Conservation (phyloP, 1,140 invertebrate species). For the Pseudomyrmex pallidus region DNA sequence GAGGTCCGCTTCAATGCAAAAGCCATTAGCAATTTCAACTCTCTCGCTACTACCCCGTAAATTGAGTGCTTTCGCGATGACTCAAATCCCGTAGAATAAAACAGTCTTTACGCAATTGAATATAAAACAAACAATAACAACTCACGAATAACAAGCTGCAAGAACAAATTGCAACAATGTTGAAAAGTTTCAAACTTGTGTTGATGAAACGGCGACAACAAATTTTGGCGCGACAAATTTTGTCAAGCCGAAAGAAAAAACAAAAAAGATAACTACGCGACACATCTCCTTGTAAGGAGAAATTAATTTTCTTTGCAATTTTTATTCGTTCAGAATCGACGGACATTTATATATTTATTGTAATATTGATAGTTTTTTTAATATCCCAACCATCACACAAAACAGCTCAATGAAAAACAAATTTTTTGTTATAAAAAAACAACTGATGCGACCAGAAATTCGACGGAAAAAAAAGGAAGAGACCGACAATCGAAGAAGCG, state of each 20-base stretch:
- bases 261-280: too few species aligned
- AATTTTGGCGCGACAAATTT: too few species aligned
- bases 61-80: constrained; percentile 4
- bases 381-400: too few species aligned
- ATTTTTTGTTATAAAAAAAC: background rate
- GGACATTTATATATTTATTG: too few species aligned
- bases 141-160: constrained; percentile 17
- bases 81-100: background rate
- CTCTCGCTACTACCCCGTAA: constrained; percentile 3
- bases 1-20: background rate
- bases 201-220: background rate
- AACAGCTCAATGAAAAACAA: background rate
- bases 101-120: background rate
- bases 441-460: constrained; percentile 6
- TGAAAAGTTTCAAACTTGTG: constrained; percentile 16
- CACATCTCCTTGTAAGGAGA: too few species aligned
- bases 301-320: too few species aligned
- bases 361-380: too few species aligned
- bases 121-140: constrained; percentile 41
- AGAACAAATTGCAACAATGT: constrained; percentile 13
- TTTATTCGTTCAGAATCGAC: too few species aligned
- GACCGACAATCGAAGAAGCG: background rate
- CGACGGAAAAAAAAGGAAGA: background rate
- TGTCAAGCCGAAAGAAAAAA: too few species aligned
- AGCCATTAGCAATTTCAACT: constrained; percentile 32